Conservation (phyloP, 2,113 vertebrate genomes). For the Marcusenius ussheri region DNA sequence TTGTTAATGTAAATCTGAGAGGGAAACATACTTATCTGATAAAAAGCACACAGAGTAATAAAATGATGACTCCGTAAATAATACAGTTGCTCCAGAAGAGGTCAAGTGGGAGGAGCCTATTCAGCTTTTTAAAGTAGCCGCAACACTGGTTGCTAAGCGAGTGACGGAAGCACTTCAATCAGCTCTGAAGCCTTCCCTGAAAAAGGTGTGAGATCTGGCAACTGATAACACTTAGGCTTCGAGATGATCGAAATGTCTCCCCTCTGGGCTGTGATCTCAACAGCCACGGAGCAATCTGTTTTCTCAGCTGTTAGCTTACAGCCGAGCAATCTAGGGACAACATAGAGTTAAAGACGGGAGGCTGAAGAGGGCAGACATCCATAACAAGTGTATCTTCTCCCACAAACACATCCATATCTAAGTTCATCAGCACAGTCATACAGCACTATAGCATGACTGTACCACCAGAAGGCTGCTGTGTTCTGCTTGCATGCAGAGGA, state of each 20-base stretch:
- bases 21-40: background rate
- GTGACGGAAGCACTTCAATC: background rate
- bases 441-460: background rate
- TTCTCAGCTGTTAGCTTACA: slow-evolving; percentile 15
- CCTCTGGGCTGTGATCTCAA: slow-evolving; percentile 16
- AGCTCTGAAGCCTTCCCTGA: slow-evolving; percentile 1
- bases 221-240: slow-evolving; percentile 14
- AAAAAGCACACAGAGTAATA: background rate
- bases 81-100: background rate
- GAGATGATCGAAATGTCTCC: slow-evolving; percentile 13
- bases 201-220: slow-evolving; percentile 14
- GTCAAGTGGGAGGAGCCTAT: background rate
- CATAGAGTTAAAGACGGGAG: background rate
- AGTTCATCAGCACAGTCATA: background rate
- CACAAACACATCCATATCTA: background rate
- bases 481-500: background rate
- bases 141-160: background rate
- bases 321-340: background rate
- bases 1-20: background rate
- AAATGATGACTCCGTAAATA: background rate
- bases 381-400: background rate
- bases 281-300: slow-evolving; percentile 5
- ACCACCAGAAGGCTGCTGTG: background rate
- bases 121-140: background rate
- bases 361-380: background rate